phyloP scores from a whole-genome alignment of 2,888 invertebrate genomes.

The Pherbina coryleti region DNA sequence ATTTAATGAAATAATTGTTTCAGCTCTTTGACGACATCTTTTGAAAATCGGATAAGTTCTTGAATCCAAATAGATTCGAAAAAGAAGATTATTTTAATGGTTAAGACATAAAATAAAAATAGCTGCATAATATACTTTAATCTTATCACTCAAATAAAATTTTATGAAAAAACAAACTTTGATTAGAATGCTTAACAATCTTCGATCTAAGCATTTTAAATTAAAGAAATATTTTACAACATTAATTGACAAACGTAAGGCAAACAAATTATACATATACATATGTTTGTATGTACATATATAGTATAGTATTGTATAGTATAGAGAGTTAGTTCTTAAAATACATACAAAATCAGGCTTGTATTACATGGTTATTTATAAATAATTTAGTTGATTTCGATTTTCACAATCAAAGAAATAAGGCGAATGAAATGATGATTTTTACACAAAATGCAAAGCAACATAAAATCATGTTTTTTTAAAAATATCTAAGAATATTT shows the following conservation, averaged over 20 bases:
- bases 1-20: no score
- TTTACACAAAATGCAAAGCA: slow-evolving; percentile 18
- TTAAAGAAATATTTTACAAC: background rate
- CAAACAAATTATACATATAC: background rate
- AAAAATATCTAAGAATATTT: slow-evolving; percentile 5
- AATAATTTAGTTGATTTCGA: no score
- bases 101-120: no score
- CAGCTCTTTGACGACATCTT: slow-evolving; percentile 33
- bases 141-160: no score
- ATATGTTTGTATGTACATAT: background rate
- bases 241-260: slow-evolving; percentile 47
- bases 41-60: slow-evolving; percentile 30
- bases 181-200: no score
- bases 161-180: no score
- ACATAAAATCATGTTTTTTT: background rate
- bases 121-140: no score
- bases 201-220: slow-evolving; percentile 32
- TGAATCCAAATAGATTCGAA: slow-evolving; percentile 23
- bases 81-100: no score
- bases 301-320: no score
- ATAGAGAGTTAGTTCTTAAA: no score
- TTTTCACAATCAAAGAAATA: background rate
- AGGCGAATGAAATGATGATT: background rate
- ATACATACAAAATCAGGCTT: no score
- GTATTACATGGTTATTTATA: no score